Evolutionary conservation across 2,797 vertebrate species (phyloP).

Genomic region (Hirundo rustica): DNA sequence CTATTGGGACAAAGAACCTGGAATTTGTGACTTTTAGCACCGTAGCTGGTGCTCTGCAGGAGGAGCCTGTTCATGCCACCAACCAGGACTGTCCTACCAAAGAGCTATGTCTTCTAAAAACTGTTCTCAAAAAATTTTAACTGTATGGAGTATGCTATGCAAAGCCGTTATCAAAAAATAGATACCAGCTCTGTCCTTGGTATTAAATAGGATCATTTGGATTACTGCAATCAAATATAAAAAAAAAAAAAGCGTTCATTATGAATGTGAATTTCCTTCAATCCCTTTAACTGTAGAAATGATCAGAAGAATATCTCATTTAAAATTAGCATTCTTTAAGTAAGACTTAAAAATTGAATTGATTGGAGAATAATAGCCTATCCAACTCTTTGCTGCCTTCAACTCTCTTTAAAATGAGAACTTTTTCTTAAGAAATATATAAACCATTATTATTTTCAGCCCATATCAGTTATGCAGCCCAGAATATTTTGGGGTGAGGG

Average conservation of each 20-base stretch:
- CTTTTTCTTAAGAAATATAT: neutral
- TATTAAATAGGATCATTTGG: slow-evolving; percentile 63
- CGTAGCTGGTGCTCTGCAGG: neutral
- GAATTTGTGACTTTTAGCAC: neutral
- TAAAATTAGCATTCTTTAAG: slow-evolving; percentile 56
- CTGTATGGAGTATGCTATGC: slow-evolving; percentile 41
- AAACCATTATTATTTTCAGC: slow-evolving; percentile 4
- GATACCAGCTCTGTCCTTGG: slow-evolving; percentile 65
- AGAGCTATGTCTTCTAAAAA: neutral
- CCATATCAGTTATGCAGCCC: neutral
- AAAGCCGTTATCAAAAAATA: slow-evolving; percentile 70
- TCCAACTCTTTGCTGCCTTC: slow-evolving; percentile 5
- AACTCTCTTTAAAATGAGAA: neutral
- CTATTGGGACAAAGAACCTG: neutral
- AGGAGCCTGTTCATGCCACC: neutral
- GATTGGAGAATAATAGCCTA: slow-evolving; percentile 67
- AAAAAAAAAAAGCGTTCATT: slow-evolving; percentile 63
- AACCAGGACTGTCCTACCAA: neutral
- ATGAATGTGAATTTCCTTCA: slow-evolving; percentile 59
- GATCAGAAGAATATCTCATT: slow-evolving; percentile 71
- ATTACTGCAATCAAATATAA: slow-evolving; percentile 69
- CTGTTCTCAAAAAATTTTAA: slow-evolving; percentile 10
- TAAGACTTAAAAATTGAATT: slow-evolving; percentile 61
- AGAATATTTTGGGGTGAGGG: neutral
- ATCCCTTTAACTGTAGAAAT: slow-evolving; percentile 72